Percentiles rank a stretch among this genome's conserved stretches.
phyloP scores from a whole-genome alignment of 1,140 invertebrate genomes.

The Ceratitis capitata region DNA sequence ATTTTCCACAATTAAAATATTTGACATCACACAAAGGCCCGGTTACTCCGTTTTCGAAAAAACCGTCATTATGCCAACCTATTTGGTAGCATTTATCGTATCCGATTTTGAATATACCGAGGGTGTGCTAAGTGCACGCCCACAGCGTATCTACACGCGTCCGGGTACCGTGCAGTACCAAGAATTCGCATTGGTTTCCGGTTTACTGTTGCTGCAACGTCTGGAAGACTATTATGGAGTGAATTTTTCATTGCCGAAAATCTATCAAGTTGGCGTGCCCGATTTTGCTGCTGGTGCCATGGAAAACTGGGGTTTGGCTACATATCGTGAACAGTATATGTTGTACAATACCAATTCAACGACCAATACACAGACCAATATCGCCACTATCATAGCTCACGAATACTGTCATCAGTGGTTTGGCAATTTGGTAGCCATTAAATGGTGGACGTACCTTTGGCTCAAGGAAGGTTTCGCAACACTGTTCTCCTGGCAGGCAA shows the following conservation, averaged over 20 bases:
- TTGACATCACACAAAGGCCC: conserved; percentile 41
- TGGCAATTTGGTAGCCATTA: conserved; percentile 72
- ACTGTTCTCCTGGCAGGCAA: conserved; percentile 53
- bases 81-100: conserved; percentile 61
- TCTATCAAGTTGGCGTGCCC: conserved; percentile 60
- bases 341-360: conserved; percentile 58
- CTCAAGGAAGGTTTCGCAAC: conserved; percentile 70
- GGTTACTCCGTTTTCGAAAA: conserved; percentile 54
- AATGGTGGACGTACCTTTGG: conserved; percentile 73
- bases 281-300: conserved; percentile 63
- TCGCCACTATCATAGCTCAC: conserved; percentile 71
- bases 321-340: conserved; percentile 60
- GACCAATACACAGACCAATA: conserved; percentile 65
- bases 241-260: conserved; percentile 55
- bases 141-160: conserved; percentile 57
- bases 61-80: conserved; percentile 54
- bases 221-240: conserved; percentile 55
- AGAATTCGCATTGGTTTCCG: conserved; percentile 57
- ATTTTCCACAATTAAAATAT: neutral
- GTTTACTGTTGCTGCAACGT: conserved; percentile 55
- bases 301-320: conserved; percentile 64
- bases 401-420: conserved; percentile 77
- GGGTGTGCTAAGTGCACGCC: conserved; percentile 57
- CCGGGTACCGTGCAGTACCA: conserved; percentile 56
- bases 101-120: conserved; percentile 68